Evolutionary conservation across 2,888 invertebrate species (phyloP).

Genomic region (Bimastos eiseni): DNA sequence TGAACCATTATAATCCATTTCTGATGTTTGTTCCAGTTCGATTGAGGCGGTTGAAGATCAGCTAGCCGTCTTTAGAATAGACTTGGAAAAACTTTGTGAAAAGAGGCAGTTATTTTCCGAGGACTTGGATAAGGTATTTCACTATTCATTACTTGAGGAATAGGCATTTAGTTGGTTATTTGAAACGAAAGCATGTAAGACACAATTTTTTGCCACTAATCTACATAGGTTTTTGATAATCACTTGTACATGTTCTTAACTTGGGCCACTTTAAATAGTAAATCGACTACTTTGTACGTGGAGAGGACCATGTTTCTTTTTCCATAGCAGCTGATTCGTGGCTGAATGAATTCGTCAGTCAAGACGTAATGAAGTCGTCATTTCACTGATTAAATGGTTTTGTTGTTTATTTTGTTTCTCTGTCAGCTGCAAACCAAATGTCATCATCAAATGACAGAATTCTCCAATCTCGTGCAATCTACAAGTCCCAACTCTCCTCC

Average conservation of each 20-base stretch:
- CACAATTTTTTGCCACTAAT: neutral
- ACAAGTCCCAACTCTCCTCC: neutral
- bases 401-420: neutral
- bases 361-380: neutral
- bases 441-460: constrained; percentile 4
- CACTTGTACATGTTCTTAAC: neutral
- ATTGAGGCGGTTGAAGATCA: neutral
- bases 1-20: neutral
- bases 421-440: neutral
- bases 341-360: neutral
- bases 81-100: neutral
- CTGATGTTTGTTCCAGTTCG: neutral
- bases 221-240: neutral
- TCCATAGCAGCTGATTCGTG: neutral
- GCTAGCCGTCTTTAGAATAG: neutral
- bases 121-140: constrained; percentile 3
- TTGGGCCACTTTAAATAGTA: neutral
- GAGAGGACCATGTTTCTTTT: neutral
- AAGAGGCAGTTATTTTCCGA: neutral
- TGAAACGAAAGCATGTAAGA: neutral
- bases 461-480: neutral
- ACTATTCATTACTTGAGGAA: neutral
- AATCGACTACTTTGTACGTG: neutral
- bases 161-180: neutral
- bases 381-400: neutral